Conservation (phyloP, 2,113 vertebrate species). For the Platanista minor region DNA sequence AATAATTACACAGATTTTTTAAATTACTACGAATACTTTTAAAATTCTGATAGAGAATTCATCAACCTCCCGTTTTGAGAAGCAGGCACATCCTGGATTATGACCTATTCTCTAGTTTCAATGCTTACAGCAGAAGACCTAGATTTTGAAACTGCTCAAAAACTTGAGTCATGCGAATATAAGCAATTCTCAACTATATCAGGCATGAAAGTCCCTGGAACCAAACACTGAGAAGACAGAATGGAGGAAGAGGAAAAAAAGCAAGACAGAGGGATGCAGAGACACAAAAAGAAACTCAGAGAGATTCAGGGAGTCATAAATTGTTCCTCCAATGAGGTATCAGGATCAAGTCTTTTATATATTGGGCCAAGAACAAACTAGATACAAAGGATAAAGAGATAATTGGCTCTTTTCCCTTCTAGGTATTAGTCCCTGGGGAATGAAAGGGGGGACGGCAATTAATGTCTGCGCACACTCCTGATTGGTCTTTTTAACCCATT, state of each 20-base stretch:
- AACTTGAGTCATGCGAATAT: too few relatives aligned
- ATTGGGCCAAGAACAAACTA: neutral
- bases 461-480: neutral
- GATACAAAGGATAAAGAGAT: neutral
- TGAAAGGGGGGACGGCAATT: neutral
- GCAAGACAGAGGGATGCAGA: neutral
- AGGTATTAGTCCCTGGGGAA: neutral
- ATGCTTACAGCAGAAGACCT: neutral
- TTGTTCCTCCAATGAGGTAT: neutral
- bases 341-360: neutral
- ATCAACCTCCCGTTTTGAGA: neutral
- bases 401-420: neutral
- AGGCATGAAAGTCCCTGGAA: neutral
- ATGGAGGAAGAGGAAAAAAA: neutral
- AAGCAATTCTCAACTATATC: too few relatives aligned
- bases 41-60: neutral
- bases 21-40: neutral
- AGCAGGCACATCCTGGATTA: neutral
- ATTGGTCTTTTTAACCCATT: neutral
- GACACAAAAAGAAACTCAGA: neutral
- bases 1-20: neutral
- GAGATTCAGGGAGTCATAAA: neutral
- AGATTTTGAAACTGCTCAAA: too few relatives aligned
- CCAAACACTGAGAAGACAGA: neutral
- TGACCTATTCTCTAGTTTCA: neutral